phyloP scores from a whole-genome alignment of 2,797 vertebrate species.

The Micromesistius poutassou region DNA sequence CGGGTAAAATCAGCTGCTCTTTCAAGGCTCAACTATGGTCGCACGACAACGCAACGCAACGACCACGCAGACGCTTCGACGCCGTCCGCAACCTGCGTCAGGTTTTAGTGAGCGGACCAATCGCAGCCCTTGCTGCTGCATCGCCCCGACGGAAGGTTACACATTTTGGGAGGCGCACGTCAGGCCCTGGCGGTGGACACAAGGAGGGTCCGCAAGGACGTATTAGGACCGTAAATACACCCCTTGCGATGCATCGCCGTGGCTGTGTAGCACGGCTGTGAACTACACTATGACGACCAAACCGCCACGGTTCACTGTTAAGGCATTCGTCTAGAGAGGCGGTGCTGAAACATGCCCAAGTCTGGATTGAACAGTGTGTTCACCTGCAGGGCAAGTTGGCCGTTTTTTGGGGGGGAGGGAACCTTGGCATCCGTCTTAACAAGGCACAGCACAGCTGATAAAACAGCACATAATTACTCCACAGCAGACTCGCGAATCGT shows the following conservation, averaged over 20 bases:
- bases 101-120: no score
- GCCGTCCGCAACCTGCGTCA: no score
- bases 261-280: conserved; percentile 28
- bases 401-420: conserved; percentile 14
- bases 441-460: conserved; percentile 26
- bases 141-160: no score
- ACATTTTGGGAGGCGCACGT: no score
- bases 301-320: conserved; percentile 46
- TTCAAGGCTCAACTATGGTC: conserved; percentile 1
- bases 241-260: no score
- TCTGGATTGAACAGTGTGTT: conserved; percentile 32
- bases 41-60: conserved; percentile 31
- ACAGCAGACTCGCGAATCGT: not conserved
- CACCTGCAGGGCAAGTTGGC: not conserved
- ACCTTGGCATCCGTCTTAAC: conserved; percentile 17
- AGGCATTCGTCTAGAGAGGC: conserved; percentile 35
- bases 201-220: no score
- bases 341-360: conserved; percentile 53
- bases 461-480: conserved; percentile 13
- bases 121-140: no score
- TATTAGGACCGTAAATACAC: no score
- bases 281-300: conserved; percentile 51
- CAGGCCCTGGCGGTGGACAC: no score
- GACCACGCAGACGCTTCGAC: conserved; percentile 1
- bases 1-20: conserved; percentile 61